Evolutionary conservation across 2,113 vertebrate genomes (phyloP), one percentile per base, ranked within the genome.

Genomic region (Grantiella picta): DNA sequence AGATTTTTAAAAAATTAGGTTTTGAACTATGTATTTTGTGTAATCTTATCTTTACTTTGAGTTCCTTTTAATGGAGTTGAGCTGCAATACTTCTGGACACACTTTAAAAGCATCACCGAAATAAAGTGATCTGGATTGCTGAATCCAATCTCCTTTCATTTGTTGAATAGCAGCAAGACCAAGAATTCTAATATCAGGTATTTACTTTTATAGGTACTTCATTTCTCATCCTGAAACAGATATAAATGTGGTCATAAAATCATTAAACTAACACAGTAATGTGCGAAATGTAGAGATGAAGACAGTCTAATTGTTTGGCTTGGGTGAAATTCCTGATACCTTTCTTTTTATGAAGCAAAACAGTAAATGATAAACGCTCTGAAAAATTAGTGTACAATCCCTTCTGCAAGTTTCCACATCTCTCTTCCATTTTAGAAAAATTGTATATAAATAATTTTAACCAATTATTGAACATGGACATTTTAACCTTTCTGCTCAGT

Each of bases 401-500:
- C 15, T 21, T 36, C n/a, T 15, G 2, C 60, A 60, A 76, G 6
- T 83, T 90, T 91, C 24, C 36, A 65, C 9, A 54, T 77, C 61
- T 52, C 28, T 66, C 57, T 83, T 90, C 29, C 22, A 31, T 75
- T 96, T 65, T 50, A 90, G 61, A 88, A 79, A 77, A 84, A 72
- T 53, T 52, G 42, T 31, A 82, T 31, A 95, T 93, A 97, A 95
- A 97, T 97, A 97, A 73, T 91, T 93, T 73, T 59, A 89, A 86
- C 23, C 31, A 50, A 63, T 72, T 73, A 63, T 35, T 89, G 78
- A 96, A 97, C 86, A 90, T 9, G 57, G 87, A 92, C 93, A 84
- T 90, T 92, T 78, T 70, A 97, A 89, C 91, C 38, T 96, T 76
- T 95, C 83, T 92, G 91, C 84, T 96, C 91, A 90, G 83, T 90